These are phyloP conservation scores for Aproaerema taeniolella DNA, from an alignment of 2,888 invertebrate genomes.

Conservation along the genomic window DNA sequence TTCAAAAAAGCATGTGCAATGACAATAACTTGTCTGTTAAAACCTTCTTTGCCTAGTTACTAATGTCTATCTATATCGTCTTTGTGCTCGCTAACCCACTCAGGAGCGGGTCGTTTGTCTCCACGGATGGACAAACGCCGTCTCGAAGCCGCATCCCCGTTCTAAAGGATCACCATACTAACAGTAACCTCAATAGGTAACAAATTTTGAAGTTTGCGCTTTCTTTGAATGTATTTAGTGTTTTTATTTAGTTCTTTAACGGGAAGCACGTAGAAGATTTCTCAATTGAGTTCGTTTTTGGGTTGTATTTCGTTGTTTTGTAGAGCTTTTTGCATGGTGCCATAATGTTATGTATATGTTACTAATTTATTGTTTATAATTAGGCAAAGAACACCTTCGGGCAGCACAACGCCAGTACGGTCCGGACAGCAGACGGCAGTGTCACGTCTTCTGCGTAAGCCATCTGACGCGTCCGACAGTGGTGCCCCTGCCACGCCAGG, in stretches of 20 bases:
- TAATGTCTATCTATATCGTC: conserved; percentile 56
- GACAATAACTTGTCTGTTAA: conserved; percentile 26
- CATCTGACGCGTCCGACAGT: conserved; percentile 83
- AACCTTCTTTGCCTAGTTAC: conserved; percentile 47
- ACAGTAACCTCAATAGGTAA: conserved; percentile 72
- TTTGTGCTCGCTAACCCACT: conserved; percentile 66
- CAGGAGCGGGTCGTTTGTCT: conserved; percentile 74
- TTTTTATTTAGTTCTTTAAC: conserved; percentile 13
- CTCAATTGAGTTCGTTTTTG: neutral
- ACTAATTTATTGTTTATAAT: conserved; percentile 15
- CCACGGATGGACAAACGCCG: conserved; percentile 69
- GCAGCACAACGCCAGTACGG: conserved; percentile 84
- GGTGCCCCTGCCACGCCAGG: conserved; percentile 69
- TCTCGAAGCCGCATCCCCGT: conserved; percentile 71
- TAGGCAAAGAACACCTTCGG: conserved; percentile 87
- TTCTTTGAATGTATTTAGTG: conserved; percentile 6
- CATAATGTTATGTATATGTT: neutral
- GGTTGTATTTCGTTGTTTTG: conserved; percentile 10
- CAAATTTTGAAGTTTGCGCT: conserved; percentile 25
- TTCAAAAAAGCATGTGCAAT: conserved; percentile 40
- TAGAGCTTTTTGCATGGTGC: conserved; percentile 24
- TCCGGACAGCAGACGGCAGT: conserved; percentile 80
- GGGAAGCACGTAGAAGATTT: neutral
- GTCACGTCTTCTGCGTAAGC: conserved; percentile 79
- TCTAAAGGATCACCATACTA: conserved; percentile 70